Conservation (phyloP, 2,888 invertebrate genomes). For the Sericinus montela region DNA sequence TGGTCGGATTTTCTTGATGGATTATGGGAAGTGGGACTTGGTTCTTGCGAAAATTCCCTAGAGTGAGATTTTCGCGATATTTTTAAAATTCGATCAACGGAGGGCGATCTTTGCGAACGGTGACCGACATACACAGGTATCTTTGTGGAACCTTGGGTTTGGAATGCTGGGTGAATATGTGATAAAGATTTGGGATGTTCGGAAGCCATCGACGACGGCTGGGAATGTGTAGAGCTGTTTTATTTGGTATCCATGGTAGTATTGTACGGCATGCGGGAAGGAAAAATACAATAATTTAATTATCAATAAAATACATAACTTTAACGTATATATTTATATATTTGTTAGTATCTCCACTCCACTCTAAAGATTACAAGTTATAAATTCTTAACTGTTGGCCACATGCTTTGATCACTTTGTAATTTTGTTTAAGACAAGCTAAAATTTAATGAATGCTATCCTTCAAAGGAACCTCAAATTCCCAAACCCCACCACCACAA, state of each 20-base stretch:
- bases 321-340: slow-evolving; percentile 23
- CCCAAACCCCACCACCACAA: slow-evolving; percentile 12
- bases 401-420: slow-evolving; percentile 6
- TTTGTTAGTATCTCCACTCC: slow-evolving; percentile 25
- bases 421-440: not conserved
- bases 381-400: slow-evolving; percentile 10
- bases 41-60: slow-evolving; percentile 65
- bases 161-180: slow-evolving; percentile 76
- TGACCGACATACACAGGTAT: slow-evolving; percentile 85
- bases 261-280: slow-evolving; percentile 65
- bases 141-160: slow-evolving; percentile 84
- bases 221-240: slow-evolving; percentile 75
- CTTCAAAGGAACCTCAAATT: not conserved
- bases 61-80: slow-evolving; percentile 53
- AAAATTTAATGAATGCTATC: not conserved
- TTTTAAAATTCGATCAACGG: slow-evolving; percentile 58
- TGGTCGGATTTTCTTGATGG: slow-evolving; percentile 73
- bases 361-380: slow-evolving; percentile 19
- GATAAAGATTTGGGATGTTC: slow-evolving; percentile 70
- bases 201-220: slow-evolving; percentile 73
- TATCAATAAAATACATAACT: slow-evolving; percentile 17
- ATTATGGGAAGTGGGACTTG: slow-evolving; percentile 69
- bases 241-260: slow-evolving; percentile 53
- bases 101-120: slow-evolving; percentile 79
- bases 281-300: slow-evolving; percentile 44